Evolutionary conservation across 2,888 invertebrate species (phyloP).

Genomic region (Augochlorella aurata): DNA sequence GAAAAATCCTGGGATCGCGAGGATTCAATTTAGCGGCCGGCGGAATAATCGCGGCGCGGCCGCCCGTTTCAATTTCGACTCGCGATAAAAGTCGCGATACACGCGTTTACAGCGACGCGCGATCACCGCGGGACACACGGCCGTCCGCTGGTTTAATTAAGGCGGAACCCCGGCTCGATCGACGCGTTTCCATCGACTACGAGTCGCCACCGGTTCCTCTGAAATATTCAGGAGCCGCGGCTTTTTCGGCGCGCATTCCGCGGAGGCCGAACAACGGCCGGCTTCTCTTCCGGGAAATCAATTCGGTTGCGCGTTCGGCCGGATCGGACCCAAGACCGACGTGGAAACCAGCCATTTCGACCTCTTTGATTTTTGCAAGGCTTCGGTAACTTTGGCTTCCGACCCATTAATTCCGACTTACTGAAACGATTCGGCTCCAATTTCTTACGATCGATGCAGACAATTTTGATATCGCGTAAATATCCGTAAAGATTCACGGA

Average conservation of each 20-base stretch:
- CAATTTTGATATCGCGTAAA: too few relatives aligned
- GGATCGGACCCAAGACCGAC: background rate
- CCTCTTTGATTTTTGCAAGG: too few relatives aligned
- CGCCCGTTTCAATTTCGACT: constrained; percentile 52
- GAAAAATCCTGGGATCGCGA: constrained; percentile 58
- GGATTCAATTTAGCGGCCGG: constrained; percentile 61
- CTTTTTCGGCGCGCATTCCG: constrained; percentile 19
- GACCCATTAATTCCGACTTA: too few relatives aligned
- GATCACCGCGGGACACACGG: constrained; percentile 35
- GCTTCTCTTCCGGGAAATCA: constrained; percentile 30
- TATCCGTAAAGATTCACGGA: too few relatives aligned
- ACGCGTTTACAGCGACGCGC: constrained; percentile 50
- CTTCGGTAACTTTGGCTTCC: too few relatives aligned
- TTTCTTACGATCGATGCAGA: too few relatives aligned
- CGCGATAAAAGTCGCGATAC: constrained; percentile 58
- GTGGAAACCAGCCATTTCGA: background rate
- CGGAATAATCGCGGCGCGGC: constrained; percentile 50
- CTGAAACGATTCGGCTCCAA: too few relatives aligned
- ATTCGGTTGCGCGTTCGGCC: constrained; percentile 8
- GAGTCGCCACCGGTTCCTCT: constrained; percentile 16
- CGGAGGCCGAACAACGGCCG: background rate
- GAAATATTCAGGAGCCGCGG: constrained; percentile 39
- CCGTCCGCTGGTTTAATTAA: constrained; percentile 53
- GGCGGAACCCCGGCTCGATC: constrained; percentile 44
- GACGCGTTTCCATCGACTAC: constrained; percentile 48